Base-by-base conservation (phyloP, 2,113 vertebrate species). In the Pardalotus punctatus region DNA sequence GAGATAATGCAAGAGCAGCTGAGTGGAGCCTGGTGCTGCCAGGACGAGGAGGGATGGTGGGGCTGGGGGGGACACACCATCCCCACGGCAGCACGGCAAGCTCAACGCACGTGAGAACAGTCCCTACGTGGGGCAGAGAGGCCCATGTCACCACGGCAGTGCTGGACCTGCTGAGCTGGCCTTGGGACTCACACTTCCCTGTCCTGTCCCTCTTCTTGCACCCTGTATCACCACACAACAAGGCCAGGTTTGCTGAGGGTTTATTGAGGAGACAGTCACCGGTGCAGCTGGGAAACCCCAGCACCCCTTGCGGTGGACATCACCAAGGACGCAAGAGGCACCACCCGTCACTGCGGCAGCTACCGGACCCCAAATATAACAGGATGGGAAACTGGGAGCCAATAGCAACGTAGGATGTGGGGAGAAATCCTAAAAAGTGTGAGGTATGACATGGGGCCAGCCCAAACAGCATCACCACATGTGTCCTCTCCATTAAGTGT, bases 31-130 rank as follows among this genome's bases (percentile, higher is more conserved):
- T 2, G 5, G 21, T 2, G 18, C 40, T 11, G 11, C 16, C 12
- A 53, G 50, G 67, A 69, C 3, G 4, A 72, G 67, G 36, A 84
- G 25, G 25, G n/a, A 9, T 1, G 2, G 42, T 0, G 0, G 29
- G 74, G 31, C 28, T 36, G 36, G 29, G 53, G n/a, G 48, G 16
- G 3, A 65, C 18, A 47, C 47, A 28, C 6, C 29, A 13, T 35
- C 28, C 40, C 64, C 3, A 6, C 22, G 58, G 54, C 64, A 86
- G 40, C 67, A 48, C 14, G 43, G n/a, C 20, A 23, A 42, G 16
- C 18, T 50, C 62, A 83, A 65, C 5, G 6, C 29, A 16, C 1
- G 3, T 2, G 10, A 61, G 38, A 88, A 24, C 16, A 60, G n/a
- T 33, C 36, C 29, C 42, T 25, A 2, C 17, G 8, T 0, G 0